Evolutionary conservation across 2,113 vertebrate species (phyloP).

Genomic region (Lipophrys pholis): DNA sequence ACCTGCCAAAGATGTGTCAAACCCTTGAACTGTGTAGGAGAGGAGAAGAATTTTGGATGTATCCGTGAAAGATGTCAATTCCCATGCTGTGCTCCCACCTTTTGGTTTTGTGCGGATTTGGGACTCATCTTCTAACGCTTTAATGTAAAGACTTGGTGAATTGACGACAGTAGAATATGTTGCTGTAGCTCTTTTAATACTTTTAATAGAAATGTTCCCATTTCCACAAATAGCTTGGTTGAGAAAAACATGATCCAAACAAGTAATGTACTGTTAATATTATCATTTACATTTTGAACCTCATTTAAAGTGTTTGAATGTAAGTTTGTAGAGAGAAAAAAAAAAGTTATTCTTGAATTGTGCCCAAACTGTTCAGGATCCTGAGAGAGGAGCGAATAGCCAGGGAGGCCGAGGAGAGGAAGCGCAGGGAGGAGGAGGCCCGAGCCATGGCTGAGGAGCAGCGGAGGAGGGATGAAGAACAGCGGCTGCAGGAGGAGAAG

Average conservation of each 20-base stretch:
- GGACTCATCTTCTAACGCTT: too few relatives aligned
- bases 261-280: conserved; percentile 19
- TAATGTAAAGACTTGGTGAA: neutral
- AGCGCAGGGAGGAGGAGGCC: conserved; percentile 84
- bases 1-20: neutral
- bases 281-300: neutral
- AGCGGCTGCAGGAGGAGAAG: conserved; percentile 76
- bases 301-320: neutral
- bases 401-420: conserved; percentile 86
- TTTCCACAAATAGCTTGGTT: conserved; percentile 24
- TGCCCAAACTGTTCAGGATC: conserved; percentile 69
- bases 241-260: neutral
- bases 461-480: conserved; percentile 78
- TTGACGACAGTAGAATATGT: neutral
- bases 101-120: neutral
- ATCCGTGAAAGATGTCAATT: neutral
- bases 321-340: neutral
- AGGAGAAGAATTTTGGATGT: conserved; percentile 1
- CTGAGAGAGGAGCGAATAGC: conserved; percentile 86
- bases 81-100: neutral
- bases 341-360: neutral
- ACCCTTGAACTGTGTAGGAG: neutral
- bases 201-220: conserved; percentile 24
- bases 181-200: neutral
- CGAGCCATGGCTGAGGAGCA: conserved; percentile 83